phyloP scores from a whole-genome alignment of 1,140 invertebrate genomes.

The Odontomachus brunneus region DNA sequence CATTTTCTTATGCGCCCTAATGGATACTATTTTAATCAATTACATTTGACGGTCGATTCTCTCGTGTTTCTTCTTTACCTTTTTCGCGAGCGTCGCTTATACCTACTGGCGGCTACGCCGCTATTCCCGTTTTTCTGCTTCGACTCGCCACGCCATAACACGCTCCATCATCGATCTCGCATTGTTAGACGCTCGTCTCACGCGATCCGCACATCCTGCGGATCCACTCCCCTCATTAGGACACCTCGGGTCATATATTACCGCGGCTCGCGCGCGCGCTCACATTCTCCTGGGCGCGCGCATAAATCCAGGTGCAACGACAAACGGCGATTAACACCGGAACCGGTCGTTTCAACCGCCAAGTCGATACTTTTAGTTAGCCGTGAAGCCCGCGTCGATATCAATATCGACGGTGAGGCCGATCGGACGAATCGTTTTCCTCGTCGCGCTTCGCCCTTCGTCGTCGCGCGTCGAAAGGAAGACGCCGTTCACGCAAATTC shows the following conservation, averaged over 20 bases:
- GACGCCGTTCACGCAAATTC: no score
- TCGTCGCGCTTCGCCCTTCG: background rate
- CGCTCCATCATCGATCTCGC: constrained; percentile 79
- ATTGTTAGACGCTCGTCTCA: constrained; percentile 72
- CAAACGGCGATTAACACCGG: constrained; percentile 63
- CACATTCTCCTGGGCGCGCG: constrained; percentile 41
- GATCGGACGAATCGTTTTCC: no score
- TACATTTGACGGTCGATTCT: no score
- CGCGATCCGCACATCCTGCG: constrained; percentile 71
- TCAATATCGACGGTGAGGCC: background rate
- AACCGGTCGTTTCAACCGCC: background rate
- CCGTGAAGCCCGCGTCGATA: constrained; percentile 23
- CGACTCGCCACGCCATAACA: constrained; percentile 44
- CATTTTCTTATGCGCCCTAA: no score
- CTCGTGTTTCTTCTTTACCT: no score
- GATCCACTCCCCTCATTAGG: constrained; percentile 73
- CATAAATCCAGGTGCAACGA: constrained; percentile 65
- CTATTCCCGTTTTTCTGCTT: constrained; percentile 38
- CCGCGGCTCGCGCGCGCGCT: constrained; percentile 18
- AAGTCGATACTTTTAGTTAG: constrained; percentile 10
- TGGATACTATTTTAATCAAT: no score
- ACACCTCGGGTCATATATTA: constrained; percentile 67
- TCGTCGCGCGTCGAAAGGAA: no score
- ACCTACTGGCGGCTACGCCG: constrained; percentile 47
- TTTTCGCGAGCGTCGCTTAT: constrained; percentile 63